Evolutionary conservation across 2,888 invertebrate genomes (phyloP).

Genomic region (Parthenolecanium corni): DNA sequence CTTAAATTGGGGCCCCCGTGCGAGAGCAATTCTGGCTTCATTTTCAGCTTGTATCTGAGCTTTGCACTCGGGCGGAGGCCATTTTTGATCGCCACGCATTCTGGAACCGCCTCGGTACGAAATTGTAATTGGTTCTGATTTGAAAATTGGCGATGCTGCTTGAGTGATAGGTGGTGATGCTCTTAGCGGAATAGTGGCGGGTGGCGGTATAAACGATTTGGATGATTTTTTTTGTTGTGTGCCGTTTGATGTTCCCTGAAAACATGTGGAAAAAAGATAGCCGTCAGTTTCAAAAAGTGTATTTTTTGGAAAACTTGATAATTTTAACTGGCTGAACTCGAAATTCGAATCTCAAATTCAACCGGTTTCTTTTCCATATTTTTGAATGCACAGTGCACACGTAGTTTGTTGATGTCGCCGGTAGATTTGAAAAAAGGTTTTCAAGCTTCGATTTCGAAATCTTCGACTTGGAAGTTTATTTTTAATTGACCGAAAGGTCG

Average conservation of each 20-base stretch:
- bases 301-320: no score
- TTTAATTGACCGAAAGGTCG: no score
- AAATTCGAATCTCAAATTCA: no score
- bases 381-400: no score
- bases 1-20: constrained; percentile 41
- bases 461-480: no score
- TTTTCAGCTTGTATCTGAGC: constrained; percentile 63
- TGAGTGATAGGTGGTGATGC: constrained; percentile 64
- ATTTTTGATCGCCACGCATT: constrained; percentile 77
- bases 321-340: no score
- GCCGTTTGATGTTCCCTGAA: neutral
- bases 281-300: no score
- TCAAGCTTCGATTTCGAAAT: no score
- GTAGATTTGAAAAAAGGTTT: no score
- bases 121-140: constrained; percentile 69
- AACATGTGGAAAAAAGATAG: no score
- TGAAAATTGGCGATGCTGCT: constrained; percentile 58
- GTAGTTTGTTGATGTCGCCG: no score
- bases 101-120: constrained; percentile 62
- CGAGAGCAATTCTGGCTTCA: constrained; percentile 55
- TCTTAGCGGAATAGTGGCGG: constrained; percentile 58
- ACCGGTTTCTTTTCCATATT: no score
- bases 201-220: constrained; percentile 43
- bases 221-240: neutral
- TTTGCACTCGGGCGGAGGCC: constrained; percentile 71